These are phyloP conservation scores for Macroramphosus scolopax DNA, from an alignment of 2,797 vertebrate genomes.

Conservation along the genomic window DNA sequence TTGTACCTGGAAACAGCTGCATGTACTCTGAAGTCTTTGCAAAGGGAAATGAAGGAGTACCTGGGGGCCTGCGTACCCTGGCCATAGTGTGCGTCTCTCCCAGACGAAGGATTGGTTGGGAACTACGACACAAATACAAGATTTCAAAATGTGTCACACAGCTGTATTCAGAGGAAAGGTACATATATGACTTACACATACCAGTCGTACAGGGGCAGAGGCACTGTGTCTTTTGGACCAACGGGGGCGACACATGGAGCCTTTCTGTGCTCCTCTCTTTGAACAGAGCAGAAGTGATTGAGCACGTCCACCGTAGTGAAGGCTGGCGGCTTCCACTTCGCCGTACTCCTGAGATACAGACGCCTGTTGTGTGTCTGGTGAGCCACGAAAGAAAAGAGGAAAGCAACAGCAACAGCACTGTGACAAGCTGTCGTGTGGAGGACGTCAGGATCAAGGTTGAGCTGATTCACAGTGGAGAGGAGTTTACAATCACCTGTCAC, in stretches of 20 bases:
- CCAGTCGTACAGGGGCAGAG: conserved; percentile 41
- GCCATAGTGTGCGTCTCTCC: conserved; percentile 68
- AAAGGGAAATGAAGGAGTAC: conserved; percentile 18
- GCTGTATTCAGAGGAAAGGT: background rate
- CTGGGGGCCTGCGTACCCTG: conserved; percentile 42
- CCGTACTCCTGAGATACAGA: too few relatives aligned
- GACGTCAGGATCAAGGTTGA: conserved; percentile 14
- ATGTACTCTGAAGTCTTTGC: too few relatives aligned
- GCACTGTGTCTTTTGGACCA: conserved; percentile 44
- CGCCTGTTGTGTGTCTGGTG: conserved; percentile 42
- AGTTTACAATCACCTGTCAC: conserved; percentile 38
- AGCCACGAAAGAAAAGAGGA: background rate
- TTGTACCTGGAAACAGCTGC: too few relatives aligned
- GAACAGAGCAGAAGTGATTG: conserved; percentile 66
- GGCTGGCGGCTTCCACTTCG: too few relatives aligned
- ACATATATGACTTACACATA: conserved; percentile 18
- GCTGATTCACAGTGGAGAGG: too few relatives aligned
- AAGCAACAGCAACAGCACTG: conserved; percentile 26
- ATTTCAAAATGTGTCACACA: background rate
- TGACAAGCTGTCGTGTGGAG: conserved; percentile 24
- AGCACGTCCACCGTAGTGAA: conserved; percentile 59
- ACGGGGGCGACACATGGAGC: conserved; percentile 8
- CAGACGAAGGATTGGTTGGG: conserved; percentile 56
- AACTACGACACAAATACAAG: conserved; percentile 31
- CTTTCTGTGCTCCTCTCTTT: conserved; percentile 30